Base-by-base conservation (phyloP, 2,797 vertebrate species). In the Dendrocincla fuliginosa region DNA sequence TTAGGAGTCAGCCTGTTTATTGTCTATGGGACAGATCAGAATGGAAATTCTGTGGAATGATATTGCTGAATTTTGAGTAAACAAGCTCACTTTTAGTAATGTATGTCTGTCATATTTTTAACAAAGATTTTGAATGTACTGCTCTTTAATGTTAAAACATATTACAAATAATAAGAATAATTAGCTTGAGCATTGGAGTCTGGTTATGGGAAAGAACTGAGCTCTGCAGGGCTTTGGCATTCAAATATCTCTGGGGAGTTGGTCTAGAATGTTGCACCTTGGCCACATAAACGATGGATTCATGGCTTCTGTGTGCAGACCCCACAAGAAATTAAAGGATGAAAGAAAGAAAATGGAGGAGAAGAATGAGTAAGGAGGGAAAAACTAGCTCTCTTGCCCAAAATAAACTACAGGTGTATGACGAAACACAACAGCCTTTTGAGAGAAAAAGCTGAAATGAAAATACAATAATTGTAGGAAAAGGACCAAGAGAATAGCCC, bases 1-100 rank as follows among this genome's bases (percentile, higher is more conserved):
- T 78, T 88, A 92, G 73, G 55, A 93, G 37, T 70, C 37, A 50
- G 61, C 73, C 64, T 84, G 28, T 87, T 87, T 95, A 33, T 87
- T 92, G 64, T 93, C 60, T 67, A 2, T 65, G 47, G 37, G 50
- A 52, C 49, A 73, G 76, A 93, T 70, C n/a, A 28, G 57, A 81
- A 65, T 82, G 25, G 61, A 86, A 94, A 50, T 81, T 76, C 63
- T 39, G 47, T 55, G 32, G 20, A 52, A 39, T 24, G 6, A 11
- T 67, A 17, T 39, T 67, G 52, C 37, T 67, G 79, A 84, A 67
- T 41, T 91, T 73, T 67, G 50, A 69, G 61, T 85, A 70, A 86
- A 63, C n/a, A 59, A 55, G 4, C 13, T 89, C 10, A 30, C 44
- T 76, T 92, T 37, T 37, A 37, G 47, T 35, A 42, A 59, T 27